A percentile compares a stretch with the other conserved stretches of the same genome.
Conservation (phyloP, 2,797 vertebrate genomes). For the Alauda arvensis region DNA sequence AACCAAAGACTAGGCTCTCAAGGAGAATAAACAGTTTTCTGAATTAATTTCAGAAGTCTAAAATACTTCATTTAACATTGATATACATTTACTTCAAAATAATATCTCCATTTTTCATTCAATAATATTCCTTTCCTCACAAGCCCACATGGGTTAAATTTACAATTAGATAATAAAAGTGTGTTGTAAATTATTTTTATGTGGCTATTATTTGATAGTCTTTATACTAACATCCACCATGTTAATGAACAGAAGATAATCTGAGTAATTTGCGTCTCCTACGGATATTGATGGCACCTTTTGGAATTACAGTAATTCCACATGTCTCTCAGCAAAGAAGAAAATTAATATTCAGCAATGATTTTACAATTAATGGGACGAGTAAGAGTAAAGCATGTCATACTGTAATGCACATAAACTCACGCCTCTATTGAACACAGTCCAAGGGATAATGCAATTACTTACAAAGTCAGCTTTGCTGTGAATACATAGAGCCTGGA, state of each 20-base stretch:
- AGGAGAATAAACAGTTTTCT: background rate
- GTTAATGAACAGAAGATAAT: conserved; percentile 53
- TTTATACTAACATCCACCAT: conserved; percentile 39
- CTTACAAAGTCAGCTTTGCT: background rate
- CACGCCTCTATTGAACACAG: background rate
- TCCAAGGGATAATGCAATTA: background rate
- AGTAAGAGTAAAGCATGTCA: conserved; percentile 2
- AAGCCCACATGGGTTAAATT: conserved; percentile 12
- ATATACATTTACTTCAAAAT: conserved; percentile 6
- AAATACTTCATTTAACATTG: conserved; percentile 5
- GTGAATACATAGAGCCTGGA: background rate
- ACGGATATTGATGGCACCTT: conserved; percentile 22
- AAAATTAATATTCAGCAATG: conserved; percentile 41
- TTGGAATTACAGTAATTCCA: conserved; percentile 40
- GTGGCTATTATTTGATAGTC: conserved; percentile 19
- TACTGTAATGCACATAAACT: background rate
- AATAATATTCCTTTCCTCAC: conserved; percentile 9
- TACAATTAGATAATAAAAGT: conserved; percentile 50
- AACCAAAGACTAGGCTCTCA: background rate
- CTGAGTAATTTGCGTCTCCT: conserved; percentile 25
- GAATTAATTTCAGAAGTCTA: background rate
- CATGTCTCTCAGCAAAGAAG: background rate
- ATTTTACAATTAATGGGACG: conserved; percentile 3
- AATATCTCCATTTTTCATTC: background rate
- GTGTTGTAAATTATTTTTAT: conserved; percentile 39